Evolutionary conservation across 2,797 vertebrate species (phyloP).

Genomic region (Rhabdophis nuchalis): DNA sequence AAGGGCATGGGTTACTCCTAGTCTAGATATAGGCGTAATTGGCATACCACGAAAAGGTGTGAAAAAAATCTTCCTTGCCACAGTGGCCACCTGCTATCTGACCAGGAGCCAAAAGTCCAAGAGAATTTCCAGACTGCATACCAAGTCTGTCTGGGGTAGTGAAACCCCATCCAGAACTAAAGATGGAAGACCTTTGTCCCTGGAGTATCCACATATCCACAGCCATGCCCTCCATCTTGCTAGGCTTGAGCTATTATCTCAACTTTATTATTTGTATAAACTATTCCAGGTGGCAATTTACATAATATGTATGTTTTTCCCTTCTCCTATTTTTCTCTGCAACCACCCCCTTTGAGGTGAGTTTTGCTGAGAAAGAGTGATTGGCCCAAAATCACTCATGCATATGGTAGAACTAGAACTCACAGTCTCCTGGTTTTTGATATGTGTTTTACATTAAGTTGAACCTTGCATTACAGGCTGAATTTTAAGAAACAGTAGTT

Average conservation of each 20-base stretch:
- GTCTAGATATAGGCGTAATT: not conserved
- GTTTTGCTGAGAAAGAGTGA: not conserved
- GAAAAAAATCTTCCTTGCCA: not conserved
- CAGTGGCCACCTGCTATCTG: not conserved
- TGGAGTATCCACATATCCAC: not conserved
- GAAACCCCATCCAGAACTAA: not conserved
- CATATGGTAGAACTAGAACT: not conserved
- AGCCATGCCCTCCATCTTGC: not conserved
- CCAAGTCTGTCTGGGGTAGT: not conserved
- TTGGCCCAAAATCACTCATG: not conserved
- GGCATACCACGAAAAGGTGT: not conserved
- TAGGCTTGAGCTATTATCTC: not conserved
- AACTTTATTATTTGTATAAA: not conserved
- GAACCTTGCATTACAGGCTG: not conserved
- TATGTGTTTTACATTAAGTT: not conserved
- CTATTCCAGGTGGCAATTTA: not conserved
- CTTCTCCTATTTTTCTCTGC: not conserved
- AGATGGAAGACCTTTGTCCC: not conserved
- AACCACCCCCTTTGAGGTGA: not conserved
- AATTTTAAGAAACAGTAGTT: not conserved
- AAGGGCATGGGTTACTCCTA: not conserved
- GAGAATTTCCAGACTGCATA: not conserved
- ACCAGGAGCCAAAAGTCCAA: not conserved
- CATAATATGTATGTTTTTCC: not conserved
- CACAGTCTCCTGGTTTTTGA: not conserved